phyloP scores from a whole-genome alignment of 2,797 vertebrate species.

The Emydoidea blandingii region DNA sequence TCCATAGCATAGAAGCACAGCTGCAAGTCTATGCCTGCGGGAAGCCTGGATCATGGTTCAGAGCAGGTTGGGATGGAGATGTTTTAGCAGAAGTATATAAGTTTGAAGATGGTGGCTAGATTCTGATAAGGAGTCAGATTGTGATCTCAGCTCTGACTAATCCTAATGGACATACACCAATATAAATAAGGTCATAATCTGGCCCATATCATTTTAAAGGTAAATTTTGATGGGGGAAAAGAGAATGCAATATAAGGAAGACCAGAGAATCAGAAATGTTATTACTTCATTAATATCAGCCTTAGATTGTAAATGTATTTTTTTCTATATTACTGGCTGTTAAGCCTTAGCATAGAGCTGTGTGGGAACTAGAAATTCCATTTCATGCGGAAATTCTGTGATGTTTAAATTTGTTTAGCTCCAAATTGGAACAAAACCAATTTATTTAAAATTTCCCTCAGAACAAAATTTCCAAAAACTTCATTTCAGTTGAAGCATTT shows the following conservation, averaged over 20 bases:
- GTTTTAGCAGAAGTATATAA: background rate
- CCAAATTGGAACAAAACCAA: background rate
- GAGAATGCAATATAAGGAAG: background rate
- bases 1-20: background rate
- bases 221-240: background rate
- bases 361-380: no score
- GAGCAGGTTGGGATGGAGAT: background rate
- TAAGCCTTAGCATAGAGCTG: background rate
- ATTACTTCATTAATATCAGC: background rate
- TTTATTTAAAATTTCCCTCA: background rate
- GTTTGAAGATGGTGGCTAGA: background rate
- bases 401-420: no score
- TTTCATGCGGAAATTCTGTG: background rate
- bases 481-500: background rate
- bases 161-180: background rate
- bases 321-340: background rate
- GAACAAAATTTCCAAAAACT: background rate
- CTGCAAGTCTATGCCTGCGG: rapidly evolving
- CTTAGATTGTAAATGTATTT: background rate
- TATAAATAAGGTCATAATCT: background rate
- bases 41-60: background rate
- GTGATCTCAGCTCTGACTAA: background rate
- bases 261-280: background rate
- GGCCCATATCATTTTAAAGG: background rate
- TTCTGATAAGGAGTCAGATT: background rate